Conservation (phyloP, 2,888 invertebrate genomes). For the Nymphalis urticae region DNA sequence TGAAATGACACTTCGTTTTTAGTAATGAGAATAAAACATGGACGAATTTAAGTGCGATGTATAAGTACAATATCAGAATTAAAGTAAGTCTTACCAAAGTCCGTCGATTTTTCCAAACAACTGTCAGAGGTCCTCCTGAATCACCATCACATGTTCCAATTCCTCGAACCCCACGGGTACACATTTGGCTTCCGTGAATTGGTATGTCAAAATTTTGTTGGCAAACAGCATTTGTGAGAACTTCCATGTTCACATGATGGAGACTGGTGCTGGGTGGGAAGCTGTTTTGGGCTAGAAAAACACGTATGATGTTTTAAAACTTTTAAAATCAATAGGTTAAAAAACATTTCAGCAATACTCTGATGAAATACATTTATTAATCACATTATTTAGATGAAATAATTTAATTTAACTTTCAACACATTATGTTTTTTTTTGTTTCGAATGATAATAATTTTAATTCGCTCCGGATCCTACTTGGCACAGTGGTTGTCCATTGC, state of each 20-base stretch:
- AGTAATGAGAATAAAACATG: too few relatives aligned
- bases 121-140: conserved; percentile 66
- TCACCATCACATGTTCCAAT: conserved; percentile 77
- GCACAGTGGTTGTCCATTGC: too few relatives aligned
- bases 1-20: not conserved
- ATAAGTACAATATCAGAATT: too few relatives aligned
- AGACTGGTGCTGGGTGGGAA: conserved; percentile 53
- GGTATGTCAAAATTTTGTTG: conserved; percentile 60
- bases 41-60: too few relatives aligned
- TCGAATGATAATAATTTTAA: too few relatives aligned
- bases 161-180: conserved; percentile 63
- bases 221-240: conserved; percentile 68
- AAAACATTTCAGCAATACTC: not conserved
- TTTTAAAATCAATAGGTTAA: too few relatives aligned
- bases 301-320: too few relatives aligned
- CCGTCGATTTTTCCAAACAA: conserved; percentile 49
- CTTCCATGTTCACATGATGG: conserved; percentile 48
- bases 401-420: too few relatives aligned
- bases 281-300: conserved; percentile 41
- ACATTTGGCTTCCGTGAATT: conserved; percentile 69
- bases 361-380: too few relatives aligned
- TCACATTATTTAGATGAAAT: too few relatives aligned
- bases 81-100: conserved; percentile 51
- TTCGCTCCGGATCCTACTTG: too few relatives aligned
- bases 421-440: too few relatives aligned